Evolutionary conservation across 1,140 invertebrate species (phyloP), one percentile per base, ranked within the genome.

Genomic region (Lepidurus couesii): DNA sequence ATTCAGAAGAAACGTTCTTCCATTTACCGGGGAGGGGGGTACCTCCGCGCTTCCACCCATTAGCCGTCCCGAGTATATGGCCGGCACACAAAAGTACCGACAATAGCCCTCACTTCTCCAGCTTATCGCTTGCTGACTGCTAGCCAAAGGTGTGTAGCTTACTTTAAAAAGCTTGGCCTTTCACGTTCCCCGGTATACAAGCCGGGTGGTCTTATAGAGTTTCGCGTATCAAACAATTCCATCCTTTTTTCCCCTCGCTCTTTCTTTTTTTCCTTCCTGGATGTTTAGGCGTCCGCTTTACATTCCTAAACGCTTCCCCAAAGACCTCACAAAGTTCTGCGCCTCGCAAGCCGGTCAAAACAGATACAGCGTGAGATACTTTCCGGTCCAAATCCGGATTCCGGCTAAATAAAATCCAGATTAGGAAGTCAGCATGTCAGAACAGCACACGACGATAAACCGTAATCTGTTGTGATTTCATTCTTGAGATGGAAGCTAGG

Each of bases 151-250:
- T 65, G 53, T 65, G 53, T 65, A 65, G 53, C 53, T 65, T 65
- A 65, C 53, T 65, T 65, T n/a, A 65, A 65, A 65, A n/a, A 21
- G 16, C 8, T 65, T 7, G 53, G 21, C 53, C 53, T 65, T 65
- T 65, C 53, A 65, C 53, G 53, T 65, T 65, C 21, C 53, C 16
- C 16, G 16, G 16, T n/a, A 1, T 13, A 65, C 53, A 7, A 65
- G 53, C 53, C 13, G 53, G 53, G 53, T 65, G 53, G 53, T 65
- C 53, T 65, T 65, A 65, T 65, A 65, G 53, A 65, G 53, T 65
- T 65, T 16, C 53, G 16, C 53, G 53, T 65, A 16, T 65, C 53
- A 65, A 13, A 65, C 53, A 65, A 65, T 65, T 65, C 53, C 53
- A 65, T 13, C 8, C 9, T 65, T 65, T 65, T 65, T 65, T 65